Percentiles rank a stretch among this genome's conserved stretches.
phyloP scores from a whole-genome alignment of 2,113 vertebrate species.

The Phyllostomus hastatus region DNA sequence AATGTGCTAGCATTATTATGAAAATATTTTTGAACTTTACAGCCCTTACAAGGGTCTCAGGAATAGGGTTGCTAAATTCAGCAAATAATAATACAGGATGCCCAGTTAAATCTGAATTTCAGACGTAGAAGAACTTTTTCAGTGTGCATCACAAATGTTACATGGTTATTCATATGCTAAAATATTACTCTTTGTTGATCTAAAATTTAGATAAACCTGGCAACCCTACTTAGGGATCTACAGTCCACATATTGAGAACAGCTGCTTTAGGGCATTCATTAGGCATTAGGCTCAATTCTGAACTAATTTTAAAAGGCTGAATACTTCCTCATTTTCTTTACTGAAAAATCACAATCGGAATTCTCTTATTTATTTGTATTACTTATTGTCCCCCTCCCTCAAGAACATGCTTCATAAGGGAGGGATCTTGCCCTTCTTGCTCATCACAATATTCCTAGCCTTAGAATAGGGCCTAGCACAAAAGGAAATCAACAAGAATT shows the following conservation, averaged over 20 bases:
- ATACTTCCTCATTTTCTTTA: not conserved
- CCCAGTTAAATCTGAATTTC: conserved; percentile 19
- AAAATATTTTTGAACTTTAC: conserved; percentile 4
- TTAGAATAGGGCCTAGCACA: not conserved
- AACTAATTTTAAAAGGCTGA: not conserved
- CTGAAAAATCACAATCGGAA: conserved; percentile 4
- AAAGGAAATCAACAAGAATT: not conserved
- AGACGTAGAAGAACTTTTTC: conserved; percentile 12
- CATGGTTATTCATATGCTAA: not conserved
- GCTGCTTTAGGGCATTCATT: not conserved
- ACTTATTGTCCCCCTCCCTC: not conserved
- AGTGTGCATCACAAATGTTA: conserved; percentile 7
- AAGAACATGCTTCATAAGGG: not conserved
- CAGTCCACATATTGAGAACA: not conserved
- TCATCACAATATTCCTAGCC: not conserved
- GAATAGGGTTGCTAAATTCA: not conserved
- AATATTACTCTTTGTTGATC: conserved; percentile 2
- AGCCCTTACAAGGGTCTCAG: not conserved
- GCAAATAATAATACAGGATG: not conserved
- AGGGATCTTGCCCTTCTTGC: not conserved
- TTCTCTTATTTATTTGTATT: not conserved
- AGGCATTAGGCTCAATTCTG: conserved; percentile 6
- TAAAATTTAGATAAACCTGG: conserved; percentile 20
- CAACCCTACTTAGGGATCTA: not conserved
- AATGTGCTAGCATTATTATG: conserved; percentile 19